A percentile compares a stretch with the other conserved stretches of the same genome.
phyloP scores from a whole-genome alignment of 53 echinoderm and acorn worm genomes.

The Mesocentrotus franciscanus region DNA sequence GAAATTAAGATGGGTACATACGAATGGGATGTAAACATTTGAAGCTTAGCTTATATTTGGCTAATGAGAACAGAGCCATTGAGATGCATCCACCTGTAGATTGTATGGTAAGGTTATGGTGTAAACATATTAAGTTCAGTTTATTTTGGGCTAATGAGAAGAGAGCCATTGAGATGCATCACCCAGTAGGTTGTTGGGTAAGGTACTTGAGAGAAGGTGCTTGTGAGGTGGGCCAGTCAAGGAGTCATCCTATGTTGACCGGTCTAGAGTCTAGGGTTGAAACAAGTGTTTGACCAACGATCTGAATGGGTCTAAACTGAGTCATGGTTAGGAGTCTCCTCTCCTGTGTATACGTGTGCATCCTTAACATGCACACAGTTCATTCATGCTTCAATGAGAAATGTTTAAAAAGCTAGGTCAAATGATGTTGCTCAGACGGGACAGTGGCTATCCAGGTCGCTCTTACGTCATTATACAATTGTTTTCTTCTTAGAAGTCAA shows the following conservation, averaged over 20 bases:
- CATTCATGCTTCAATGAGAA: neutral
- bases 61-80: neutral
- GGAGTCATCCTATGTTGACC: conserved; percentile 17
- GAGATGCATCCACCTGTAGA: neutral
- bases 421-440: neutral
- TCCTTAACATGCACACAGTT: neutral
- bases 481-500: neutral
- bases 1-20: neutral
- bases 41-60: neutral
- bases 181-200: neutral
- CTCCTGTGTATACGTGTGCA: neutral
- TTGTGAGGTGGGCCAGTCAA: conserved; percentile 28
- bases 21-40: neutral
- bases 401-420: conserved; percentile 25
- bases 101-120: neutral
- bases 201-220: neutral
- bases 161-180: neutral
- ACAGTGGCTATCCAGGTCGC: neutral
- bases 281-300: conserved; percentile 43
- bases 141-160: neutral
- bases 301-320: neutral
- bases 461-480: neutral
- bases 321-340: neutral
- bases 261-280: neutral
- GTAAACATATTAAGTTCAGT: neutral